Base-by-base conservation (phyloP, 2,797 vertebrate species). In the Mallotus villosus region DNA sequence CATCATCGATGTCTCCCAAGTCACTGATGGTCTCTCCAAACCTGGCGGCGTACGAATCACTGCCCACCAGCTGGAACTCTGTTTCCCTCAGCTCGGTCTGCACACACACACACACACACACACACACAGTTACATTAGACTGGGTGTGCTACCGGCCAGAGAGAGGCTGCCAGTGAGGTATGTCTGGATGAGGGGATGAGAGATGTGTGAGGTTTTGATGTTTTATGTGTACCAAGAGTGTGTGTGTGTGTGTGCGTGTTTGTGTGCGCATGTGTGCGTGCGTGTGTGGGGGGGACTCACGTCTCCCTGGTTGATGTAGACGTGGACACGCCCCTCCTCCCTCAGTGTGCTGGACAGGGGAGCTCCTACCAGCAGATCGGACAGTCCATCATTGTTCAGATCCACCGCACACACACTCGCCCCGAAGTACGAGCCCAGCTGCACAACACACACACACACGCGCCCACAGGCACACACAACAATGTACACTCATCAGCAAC, bases 361-460 rank as follows among this genome's bases (percentile, higher is more conserved):
- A 4, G 98, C 97, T 4, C 98, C 98, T 0, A 99, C 96, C 24
- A 99, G 87, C 51, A 99, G 90, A 76, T 99, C 98, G 1, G 98
- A 98, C 46, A 98, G 86, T 55, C 97, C 96, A 27, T 99, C 98
- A 1, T 90, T 89, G 0, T 99, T 99, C 82, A 99, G 92, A 86
- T 99, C 97, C 74, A 96, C 93, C 0, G 87, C 96, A 70, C 95
- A 97, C 29, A 99, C 77, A 67, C 96, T 92, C 73, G 96, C 94
- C 79, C 97, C 97, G 6, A 97, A 99, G 81, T 99, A 99, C 1
- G 97, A 97, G 66, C 97, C 97, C 72, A 98, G 91, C 97, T 99
- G 77, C 64, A 71, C 41, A 17, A 70, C 55, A 70, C 68, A 70
- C 57, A 41, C 21, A 46, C 67, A 58, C 51, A n/a, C n/a, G n/a